A percentile compares a stretch with the other conserved stretches of the same genome.
Evolutionary conservation across 2,797 vertebrate genomes (phyloP).

Genomic region (Hoplostethus atlanticus): DNA sequence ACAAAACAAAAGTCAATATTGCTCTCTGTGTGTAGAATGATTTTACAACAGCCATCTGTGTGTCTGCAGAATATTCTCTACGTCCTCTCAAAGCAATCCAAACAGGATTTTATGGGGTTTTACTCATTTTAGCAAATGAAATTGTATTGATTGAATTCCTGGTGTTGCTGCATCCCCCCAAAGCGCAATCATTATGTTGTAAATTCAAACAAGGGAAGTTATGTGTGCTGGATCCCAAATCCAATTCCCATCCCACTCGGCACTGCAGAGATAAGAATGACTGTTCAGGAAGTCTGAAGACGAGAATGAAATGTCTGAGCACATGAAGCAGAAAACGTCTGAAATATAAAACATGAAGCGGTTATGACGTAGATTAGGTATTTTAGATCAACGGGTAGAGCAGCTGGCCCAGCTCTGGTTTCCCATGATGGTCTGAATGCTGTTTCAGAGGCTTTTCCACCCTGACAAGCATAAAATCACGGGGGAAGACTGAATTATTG

Average conservation of each 20-base stretch:
- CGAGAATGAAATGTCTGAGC: conserved; percentile 22
- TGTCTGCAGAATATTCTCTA: not conserved
- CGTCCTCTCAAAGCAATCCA: conserved; percentile 30
- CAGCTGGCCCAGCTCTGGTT: too few species aligned
- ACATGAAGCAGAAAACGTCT: conserved; percentile 29
- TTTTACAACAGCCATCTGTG: conserved; percentile 25
- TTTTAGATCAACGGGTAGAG: too few species aligned
- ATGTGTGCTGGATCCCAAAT: conserved; percentile 56
- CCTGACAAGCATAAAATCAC: too few species aligned
- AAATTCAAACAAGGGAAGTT: conserved; percentile 65
- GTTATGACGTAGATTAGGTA: not conserved
- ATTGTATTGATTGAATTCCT: conserved; percentile 61
- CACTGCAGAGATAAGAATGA: conserved; percentile 34
- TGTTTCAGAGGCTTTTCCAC: too few species aligned
- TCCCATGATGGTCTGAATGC: too few species aligned
- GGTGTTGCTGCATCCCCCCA: conserved; percentile 35
- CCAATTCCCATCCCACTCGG: conserved; percentile 48
- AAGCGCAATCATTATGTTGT: conserved; percentile 53
- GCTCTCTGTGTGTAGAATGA: conserved; percentile 17
- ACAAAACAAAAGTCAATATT: conserved; percentile 34
- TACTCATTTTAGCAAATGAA: conserved; percentile 55
- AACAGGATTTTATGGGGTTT: conserved; percentile 44
- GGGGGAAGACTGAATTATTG: too few species aligned
- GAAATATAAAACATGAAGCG: not conserved
- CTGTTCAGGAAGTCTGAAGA: conserved; percentile 27